Evolutionary conservation across 2,113 vertebrate species (phyloP).

Genomic region (Sturnus vulgaris): DNA sequence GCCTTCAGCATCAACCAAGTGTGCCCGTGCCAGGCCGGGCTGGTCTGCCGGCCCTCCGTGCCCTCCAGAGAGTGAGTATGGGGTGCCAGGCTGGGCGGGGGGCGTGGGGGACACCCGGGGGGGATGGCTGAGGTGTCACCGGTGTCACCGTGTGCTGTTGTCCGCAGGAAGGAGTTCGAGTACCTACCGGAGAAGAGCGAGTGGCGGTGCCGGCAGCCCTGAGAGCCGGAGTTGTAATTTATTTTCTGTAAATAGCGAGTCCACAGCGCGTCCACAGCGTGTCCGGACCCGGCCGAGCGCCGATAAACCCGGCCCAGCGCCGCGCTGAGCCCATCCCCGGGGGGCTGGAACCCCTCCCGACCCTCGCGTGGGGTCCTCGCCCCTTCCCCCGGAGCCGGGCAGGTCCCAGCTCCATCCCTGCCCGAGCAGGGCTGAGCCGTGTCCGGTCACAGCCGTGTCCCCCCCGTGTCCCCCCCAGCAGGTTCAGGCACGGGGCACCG

Average conservation of each 20-base stretch:
- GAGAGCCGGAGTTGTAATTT: not conserved
- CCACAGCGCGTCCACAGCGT: not conserved
- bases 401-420: not conserved
- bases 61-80: slow-evolving; percentile 75
- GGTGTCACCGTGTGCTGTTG: not conserved
- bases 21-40: slow-evolving; percentile 82
- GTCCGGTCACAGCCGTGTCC: not conserved
- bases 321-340: not conserved
- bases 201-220: slow-evolving; percentile 43
- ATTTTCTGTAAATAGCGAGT: not conserved
- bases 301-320: not conserved
- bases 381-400: not conserved
- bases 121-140: not conserved
- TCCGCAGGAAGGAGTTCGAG: not conserved
- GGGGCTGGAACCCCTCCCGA: not conserved
- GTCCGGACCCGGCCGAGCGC: not conserved
- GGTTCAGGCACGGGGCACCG: not conserved
- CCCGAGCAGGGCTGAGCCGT: not conserved
- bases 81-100: fast-evolving
- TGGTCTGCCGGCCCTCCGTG: slow-evolving; percentile 70
- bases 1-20: slow-evolving; percentile 89
- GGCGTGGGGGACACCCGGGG: fast-evolving
- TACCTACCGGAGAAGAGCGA: slow-evolving; percentile 27
- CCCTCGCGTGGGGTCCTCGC: fast-evolving
- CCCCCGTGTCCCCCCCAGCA: not conserved